These are phyloP conservation scores for Synergus gifuensis DNA, from an alignment of 2,888 invertebrate genomes.

Conservation along the genomic window DNA sequence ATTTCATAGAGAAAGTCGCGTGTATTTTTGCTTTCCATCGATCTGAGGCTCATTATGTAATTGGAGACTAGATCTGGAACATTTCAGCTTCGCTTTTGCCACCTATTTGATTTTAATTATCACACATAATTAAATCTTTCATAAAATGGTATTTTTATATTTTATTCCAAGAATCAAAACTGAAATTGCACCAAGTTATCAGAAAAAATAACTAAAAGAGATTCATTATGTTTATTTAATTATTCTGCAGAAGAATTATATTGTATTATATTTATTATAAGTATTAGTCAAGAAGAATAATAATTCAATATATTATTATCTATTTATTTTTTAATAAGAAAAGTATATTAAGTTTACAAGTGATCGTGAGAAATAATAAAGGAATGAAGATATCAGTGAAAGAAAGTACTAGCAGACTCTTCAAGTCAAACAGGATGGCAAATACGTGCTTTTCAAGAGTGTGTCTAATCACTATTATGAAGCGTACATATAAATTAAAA, in stretches of 20 bases:
- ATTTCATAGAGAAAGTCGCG: slow-evolving; percentile 77
- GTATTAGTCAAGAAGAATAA: too few species aligned
- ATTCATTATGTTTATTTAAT: neutral
- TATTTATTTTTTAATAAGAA: slow-evolving; percentile 17
- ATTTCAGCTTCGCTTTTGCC: slow-evolving; percentile 52
- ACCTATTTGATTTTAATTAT: slow-evolving; percentile 47
- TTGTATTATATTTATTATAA: too few species aligned
- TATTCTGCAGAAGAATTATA: neutral
- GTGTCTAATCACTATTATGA: slow-evolving; percentile 7
- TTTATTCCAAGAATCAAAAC: neutral
- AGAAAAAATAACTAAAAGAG: neutral
- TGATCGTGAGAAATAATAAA: slow-evolving; percentile 6
- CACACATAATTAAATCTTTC: neutral
- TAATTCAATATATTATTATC: too few species aligned
- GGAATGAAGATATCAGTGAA: neutral
- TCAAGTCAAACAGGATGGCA: slow-evolving; percentile 13
- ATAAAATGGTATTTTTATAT: neutral
- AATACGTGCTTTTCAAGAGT: slow-evolving; percentile 9
- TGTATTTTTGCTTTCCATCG: slow-evolving; percentile 74
- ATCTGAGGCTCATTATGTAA: slow-evolving; percentile 67
- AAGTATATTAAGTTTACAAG: neutral
- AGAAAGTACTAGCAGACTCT: slow-evolving; percentile 8
- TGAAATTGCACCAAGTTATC: neutral
- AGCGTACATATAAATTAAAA: slow-evolving; percentile 12
- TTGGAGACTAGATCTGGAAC: slow-evolving; percentile 63